Evolutionary conservation across 1,140 invertebrate genomes (phyloP).

Genomic region (Wiebesia pumilae): DNA sequence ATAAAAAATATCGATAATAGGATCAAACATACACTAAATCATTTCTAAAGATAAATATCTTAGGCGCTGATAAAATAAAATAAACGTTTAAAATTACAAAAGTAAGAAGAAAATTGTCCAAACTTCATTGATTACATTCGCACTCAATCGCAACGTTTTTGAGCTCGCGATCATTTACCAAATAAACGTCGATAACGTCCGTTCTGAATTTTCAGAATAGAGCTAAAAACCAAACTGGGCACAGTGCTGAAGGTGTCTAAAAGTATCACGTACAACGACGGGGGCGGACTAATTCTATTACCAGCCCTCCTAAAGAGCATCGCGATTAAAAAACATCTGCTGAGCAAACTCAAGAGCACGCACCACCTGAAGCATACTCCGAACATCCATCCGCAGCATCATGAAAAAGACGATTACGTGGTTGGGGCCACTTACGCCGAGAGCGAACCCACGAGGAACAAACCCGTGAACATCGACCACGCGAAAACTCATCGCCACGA

Average conservation of each 20-base stretch:
- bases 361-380: too few species aligned
- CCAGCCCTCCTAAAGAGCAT: conserved; percentile 2
- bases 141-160: too few species aligned
- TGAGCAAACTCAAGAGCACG: not conserved
- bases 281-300: not conserved
- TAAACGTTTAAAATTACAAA: too few species aligned
- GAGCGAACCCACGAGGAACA: not conserved
- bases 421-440: not conserved
- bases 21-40: too few species aligned
- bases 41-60: too few species aligned
- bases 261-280: conserved; percentile 32
- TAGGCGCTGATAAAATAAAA: too few species aligned
- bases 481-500: not conserved
- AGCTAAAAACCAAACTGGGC: conserved; percentile 26
- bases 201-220: conserved; percentile 18
- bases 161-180: too few species aligned
- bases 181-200: too few species aligned
- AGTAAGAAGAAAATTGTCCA: too few species aligned
- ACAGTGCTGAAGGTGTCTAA: conserved; percentile 15
- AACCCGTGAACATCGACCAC: not conserved
- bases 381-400: too few species aligned
- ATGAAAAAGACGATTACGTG: not conserved
- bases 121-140: too few species aligned
- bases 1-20: too few species aligned
- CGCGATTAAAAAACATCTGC: not conserved